Evolutionary conservation across 2,113 vertebrate genomes (phyloP).

Genomic region (Dasyornis broadbenti): DNA sequence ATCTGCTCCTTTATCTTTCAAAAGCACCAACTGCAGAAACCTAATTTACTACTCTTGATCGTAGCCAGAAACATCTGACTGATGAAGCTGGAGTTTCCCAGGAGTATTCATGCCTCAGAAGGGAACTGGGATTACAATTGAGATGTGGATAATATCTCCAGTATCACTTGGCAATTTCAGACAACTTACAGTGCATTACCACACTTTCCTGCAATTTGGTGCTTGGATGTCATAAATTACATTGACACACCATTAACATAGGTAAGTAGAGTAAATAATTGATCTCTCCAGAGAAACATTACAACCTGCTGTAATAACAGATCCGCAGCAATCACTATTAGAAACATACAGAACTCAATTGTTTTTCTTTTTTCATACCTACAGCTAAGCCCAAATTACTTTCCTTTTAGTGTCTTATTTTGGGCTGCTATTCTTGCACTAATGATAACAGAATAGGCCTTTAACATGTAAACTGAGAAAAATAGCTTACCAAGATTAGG

Average conservation of each 20-base stretch:
- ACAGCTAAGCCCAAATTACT: not conserved
- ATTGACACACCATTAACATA: constrained; percentile 49
- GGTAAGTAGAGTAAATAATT: constrained; percentile 59
- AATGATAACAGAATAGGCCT: not conserved
- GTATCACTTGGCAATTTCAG: constrained; percentile 15
- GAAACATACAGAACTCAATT: not conserved
- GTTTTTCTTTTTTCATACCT: not conserved
- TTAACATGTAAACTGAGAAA: not conserved
- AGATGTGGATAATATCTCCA: not conserved
- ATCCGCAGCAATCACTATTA: not conserved
- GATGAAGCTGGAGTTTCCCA: not conserved
- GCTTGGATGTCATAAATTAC: constrained; percentile 43
- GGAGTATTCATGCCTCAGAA: not conserved
- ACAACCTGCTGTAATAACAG: not conserved
- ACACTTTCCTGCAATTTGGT: constrained; percentile 44
- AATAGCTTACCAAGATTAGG: not conserved
- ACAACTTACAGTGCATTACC: constrained; percentile 39
- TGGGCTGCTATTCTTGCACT: not conserved
- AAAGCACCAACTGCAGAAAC: not conserved
- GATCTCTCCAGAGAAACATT: constrained; percentile 40
- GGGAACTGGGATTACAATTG: not conserved
- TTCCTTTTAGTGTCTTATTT: not conserved
- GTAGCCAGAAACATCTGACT: not conserved
- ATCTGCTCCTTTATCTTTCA: not conserved
- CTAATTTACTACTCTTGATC: not conserved